Evolutionary conservation across 2,888 invertebrate species (phyloP).

Genomic region (Coremacera marginata): DNA sequence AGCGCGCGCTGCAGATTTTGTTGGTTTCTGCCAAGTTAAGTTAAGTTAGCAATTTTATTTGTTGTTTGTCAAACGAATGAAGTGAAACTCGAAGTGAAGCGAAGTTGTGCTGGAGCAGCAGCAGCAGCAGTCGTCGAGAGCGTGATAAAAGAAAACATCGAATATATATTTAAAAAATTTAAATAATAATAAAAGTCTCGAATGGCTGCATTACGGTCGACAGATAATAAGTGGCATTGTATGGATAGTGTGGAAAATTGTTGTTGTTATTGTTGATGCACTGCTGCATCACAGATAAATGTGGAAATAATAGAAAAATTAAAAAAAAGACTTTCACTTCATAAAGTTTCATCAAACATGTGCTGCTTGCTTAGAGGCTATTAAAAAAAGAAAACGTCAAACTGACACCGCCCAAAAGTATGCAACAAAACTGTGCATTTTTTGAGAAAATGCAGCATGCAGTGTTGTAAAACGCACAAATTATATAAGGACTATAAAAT

Average conservation of each 20-base stretch:
- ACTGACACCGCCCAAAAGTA: slow-evolving; percentile 53
- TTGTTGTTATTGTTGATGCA: slow-evolving; percentile 19
- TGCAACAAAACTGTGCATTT: slow-evolving; percentile 38
- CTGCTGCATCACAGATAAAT: neutral
- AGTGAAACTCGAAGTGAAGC: slow-evolving; percentile 56
- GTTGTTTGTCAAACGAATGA: slow-evolving; percentile 60
- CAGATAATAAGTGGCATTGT: slow-evolving; percentile 38
- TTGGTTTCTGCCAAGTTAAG: slow-evolving; percentile 59
- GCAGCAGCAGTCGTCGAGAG: slow-evolving; percentile 4
- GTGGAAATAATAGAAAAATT: neutral
- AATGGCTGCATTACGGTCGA: slow-evolving; percentile 31
- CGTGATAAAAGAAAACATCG: neutral
- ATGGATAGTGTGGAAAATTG: slow-evolving; percentile 23
- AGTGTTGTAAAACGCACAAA: slow-evolving; percentile 12
- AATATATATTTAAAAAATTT: slow-evolving; percentile 6
- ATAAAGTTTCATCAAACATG: no score
- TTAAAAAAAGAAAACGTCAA: neutral
- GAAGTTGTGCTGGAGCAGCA: slow-evolving; percentile 47
- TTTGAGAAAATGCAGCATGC: neutral
- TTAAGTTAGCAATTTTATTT: slow-evolving; percentile 63
- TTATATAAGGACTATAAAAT: neutral
- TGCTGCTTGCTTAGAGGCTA: no score
- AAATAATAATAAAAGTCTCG: slow-evolving; percentile 4
- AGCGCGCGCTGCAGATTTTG: slow-evolving; percentile 47
- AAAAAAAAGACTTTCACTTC: slow-evolving; percentile 26